A percentile compares a stretch with the other conserved stretches of the same genome.
These are phyloP conservation scores for Dicrurus megarhynchus DNA, from an alignment of 2,113 vertebrate species.

Conservation along the genomic window DNA sequence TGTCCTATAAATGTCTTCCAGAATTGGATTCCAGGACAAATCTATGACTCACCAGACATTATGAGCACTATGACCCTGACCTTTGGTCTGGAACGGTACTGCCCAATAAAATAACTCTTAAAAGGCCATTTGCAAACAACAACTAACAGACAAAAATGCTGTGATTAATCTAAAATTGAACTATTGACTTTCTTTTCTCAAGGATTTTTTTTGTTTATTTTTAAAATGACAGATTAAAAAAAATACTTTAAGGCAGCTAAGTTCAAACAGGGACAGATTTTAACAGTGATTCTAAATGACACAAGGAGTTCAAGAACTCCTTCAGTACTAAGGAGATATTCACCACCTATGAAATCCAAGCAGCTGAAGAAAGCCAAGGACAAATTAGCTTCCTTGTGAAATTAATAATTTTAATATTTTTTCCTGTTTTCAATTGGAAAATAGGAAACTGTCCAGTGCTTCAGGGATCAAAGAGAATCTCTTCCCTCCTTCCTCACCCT, in stretches of 20 bases:
- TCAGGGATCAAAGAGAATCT: background rate
- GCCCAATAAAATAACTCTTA: background rate
- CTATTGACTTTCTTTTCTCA: background rate
- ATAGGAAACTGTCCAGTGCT: background rate
- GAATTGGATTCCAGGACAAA: conserved; percentile 40
- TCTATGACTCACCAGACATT: conserved; percentile 44
- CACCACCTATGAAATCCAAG: background rate
- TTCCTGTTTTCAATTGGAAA: background rate
- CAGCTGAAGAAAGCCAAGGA: background rate
- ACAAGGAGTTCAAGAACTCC: background rate
- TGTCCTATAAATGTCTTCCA: background rate
- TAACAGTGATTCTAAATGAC: background rate
- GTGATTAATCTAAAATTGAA: background rate
- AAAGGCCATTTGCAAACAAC: background rate
- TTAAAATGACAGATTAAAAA: background rate
- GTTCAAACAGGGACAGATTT: background rate
- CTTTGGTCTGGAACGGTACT: conserved; percentile 11
- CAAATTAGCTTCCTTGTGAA: background rate
- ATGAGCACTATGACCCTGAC: conserved; percentile 27
- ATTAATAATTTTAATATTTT: background rate
- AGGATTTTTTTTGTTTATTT: background rate
- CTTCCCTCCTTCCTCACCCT: background rate
- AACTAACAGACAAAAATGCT: background rate
- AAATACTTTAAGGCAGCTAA: background rate
- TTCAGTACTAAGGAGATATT: background rate